These are phyloP conservation scores for Lydus trimaculatus DNA, from an alignment of 2,888 invertebrate species.

Conservation along the genomic window DNA sequence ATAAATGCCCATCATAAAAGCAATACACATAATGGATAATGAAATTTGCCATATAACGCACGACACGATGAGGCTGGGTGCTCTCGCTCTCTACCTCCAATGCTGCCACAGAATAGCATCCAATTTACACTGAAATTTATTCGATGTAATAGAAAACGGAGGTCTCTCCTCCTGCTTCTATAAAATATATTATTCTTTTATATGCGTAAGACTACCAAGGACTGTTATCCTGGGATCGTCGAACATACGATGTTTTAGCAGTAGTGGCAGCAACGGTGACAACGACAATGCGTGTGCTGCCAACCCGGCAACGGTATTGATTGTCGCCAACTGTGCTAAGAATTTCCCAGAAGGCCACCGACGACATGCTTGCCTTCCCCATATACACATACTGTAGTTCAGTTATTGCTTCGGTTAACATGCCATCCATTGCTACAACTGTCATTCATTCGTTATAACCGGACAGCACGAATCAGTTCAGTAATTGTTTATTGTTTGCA, in stretches of 20 bases:
- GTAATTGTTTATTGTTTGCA: neutral
- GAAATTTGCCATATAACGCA: neutral
- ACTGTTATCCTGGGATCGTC: constrained; percentile 1
- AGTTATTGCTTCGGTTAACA: constrained; percentile 38
- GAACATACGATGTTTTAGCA: constrained; percentile 28
- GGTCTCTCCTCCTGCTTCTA: neutral
- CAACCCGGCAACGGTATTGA: constrained; percentile 50
- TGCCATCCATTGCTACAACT: constrained; percentile 33
- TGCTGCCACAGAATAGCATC: neutral
- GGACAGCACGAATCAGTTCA: constrained; percentile 22
- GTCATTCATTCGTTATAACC: constrained; percentile 35
- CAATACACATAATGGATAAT: neutral
- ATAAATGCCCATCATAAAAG: neutral
- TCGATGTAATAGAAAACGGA: neutral
- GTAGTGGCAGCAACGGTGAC: constrained; percentile 19
- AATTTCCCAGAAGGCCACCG: constrained; percentile 43
- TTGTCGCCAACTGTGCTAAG: constrained; percentile 47
- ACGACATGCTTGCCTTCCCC: constrained; percentile 36
- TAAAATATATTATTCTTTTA: constrained; percentile 1
- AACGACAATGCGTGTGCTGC: constrained; percentile 43
- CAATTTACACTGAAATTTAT: constrained; percentile 3
- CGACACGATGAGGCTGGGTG: neutral
- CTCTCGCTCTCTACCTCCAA: neutral
- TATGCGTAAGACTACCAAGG: neutral
- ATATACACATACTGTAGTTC: constrained; percentile 29